Base-by-base conservation (phyloP, 92 coral and sea anemone species). In the Umimayanthus chanpuru region DNA sequence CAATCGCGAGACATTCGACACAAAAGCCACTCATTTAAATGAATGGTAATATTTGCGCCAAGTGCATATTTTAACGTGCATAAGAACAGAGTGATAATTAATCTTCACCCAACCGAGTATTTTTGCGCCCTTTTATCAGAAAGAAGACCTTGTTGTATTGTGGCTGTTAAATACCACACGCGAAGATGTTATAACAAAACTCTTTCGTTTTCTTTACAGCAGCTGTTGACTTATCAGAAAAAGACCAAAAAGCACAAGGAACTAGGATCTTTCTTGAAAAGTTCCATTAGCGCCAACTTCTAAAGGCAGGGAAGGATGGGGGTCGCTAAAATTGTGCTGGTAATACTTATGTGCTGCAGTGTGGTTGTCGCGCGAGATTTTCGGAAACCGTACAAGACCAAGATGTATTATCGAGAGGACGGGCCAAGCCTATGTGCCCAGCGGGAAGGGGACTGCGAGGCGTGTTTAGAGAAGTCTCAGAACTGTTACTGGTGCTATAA, bases 61-160 rank as follows among this genome's bases (percentile, higher is more conserved):
- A 1, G 2, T 70, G 66, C 68, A 43, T 81, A 39, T 83, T 67
- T 71, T 83, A 43, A 21, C 32, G 23, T 44, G 30, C 8, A 49
- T 21, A 58, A 18, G 41, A 83, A 32, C 65, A 47, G 32, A 47
- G 32, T 67, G 86, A 23, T 82, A 82, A 82, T 82, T 41, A 28
- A 29, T 70, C 76, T 70, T 83, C 87, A 70, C 87, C 26, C 77
- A 70, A 83, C 87, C 87, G 78, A 68, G 15, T 29, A 28, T 78
- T 83, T 83, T 83, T 83, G 87, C 87, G 87, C 87, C 86, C 50
- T 66, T 82, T 81, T 68, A 71, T 67, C 11, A 11, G 14, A 82
- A 82, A 67, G 1, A 39, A 68, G 26, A 6, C 77, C 20, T 43
- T 47, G 77, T 23, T 49, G 53, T 83, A 4, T 44, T 43, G 58